Evolutionary conservation across 2,113 vertebrate genomes (phyloP).

Genomic region (Thymallus thymallus): DNA sequence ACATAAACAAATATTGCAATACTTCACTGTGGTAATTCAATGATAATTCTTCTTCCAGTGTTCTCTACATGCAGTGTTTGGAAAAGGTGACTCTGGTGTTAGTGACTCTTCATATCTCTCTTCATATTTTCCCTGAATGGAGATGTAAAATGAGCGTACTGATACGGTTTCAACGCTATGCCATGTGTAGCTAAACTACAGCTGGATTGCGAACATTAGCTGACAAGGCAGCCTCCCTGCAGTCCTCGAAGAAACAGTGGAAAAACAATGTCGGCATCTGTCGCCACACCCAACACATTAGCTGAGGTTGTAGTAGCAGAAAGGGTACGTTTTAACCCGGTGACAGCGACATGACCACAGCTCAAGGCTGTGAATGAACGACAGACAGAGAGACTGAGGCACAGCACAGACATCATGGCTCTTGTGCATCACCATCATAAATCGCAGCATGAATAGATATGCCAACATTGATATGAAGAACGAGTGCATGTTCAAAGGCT

Average conservation of each 20-base stretch:
- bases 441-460: constrained; percentile 11
- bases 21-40: too few species aligned
- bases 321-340: constrained; percentile 26
- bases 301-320: constrained; percentile 32
- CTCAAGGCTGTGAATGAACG: constrained; percentile 51
- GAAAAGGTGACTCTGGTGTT: not conserved
- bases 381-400: constrained; percentile 42
- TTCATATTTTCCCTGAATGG: not conserved
- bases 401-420: constrained; percentile 6
- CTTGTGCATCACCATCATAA: constrained; percentile 2
- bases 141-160: not conserved
- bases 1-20: too few species aligned
- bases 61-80: not conserved
- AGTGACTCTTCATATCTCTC: not conserved
- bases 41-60: too few species aligned
- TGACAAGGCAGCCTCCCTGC: constrained; percentile 39
- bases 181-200: constrained; percentile 38
- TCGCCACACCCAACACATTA: constrained; percentile 70
- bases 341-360: constrained; percentile 54
- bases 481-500: not conserved
- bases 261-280: constrained; percentile 35
- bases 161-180: not conserved
- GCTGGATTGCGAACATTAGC: constrained; percentile 11
- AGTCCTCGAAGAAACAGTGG: constrained; percentile 36
- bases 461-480: constrained; percentile 1